Evolutionary conservation across 2,888 invertebrate species (phyloP), one percentile per base, ranked within the genome.

Genomic region (Parnassius mnemosyne): DNA sequence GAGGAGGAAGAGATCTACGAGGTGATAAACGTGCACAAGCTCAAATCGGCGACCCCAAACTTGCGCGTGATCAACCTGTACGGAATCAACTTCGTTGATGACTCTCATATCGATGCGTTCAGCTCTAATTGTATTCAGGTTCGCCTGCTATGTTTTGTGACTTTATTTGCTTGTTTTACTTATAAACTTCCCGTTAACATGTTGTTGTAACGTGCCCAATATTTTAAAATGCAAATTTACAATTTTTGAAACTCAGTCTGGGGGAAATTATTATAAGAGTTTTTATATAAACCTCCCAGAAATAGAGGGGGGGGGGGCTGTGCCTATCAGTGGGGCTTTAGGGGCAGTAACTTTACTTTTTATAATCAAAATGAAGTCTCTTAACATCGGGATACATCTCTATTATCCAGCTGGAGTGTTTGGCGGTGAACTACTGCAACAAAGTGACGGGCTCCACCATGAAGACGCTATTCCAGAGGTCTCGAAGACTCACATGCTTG

Each of bases 1-100:
- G 99, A 99, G 76, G 99, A 99, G 78, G 99, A 99, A 80, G 99
- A 99, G 91, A 98, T 99, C 73, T 99, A 99, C 86, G 99, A 99
- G 85, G 98, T 98, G 7, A 98, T 99, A 74, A 99, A 99, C 92
- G 98, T 99, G 41, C 98, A 99, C 85, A 99, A 99, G 81, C 92
- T 99, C 61, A 99, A 99, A 87, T 97, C 98, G 0, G 99, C 99
- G 7, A 98, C 99, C 0, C 99, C 99, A 0, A 99, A 99, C 89
- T 92, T 99, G 66, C 93, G 98, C 67, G 98, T 99, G 10, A 99
- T 99, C 76, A 99, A 99, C 86, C 91, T 99, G 56, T 99, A 99
- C 83, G 99, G 99, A 0, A 99, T 99, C 71, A 98, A 98, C 86
- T 99, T 99, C 73, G 97, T 99, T 9, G 99, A 99, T 74, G 99